phyloP scores from a whole-genome alignment of 2,113 vertebrate genomes.

The Paramisgurnus dabryanus region DNA sequence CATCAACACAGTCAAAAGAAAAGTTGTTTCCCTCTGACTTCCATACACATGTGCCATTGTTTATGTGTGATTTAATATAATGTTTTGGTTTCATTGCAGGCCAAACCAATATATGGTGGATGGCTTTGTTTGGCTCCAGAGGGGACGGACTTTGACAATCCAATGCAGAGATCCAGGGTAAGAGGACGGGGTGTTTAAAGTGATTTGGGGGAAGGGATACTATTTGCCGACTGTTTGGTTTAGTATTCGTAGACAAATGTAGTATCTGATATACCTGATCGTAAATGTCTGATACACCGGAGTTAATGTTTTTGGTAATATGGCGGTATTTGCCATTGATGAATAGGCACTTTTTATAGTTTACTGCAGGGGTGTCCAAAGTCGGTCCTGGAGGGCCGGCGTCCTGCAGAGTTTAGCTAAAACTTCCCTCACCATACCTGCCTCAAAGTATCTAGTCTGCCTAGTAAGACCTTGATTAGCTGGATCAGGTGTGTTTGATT shows the following conservation, averaged over 20 bases:
- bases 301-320: neutral
- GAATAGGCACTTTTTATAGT: neutral
- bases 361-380: too few relatives aligned
- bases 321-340: neutral
- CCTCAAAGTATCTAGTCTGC: too few relatives aligned
- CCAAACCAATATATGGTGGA: constrained; percentile 83
- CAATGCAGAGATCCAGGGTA: constrained; percentile 82
- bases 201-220: too few relatives aligned
- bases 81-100: constrained; percentile 64
- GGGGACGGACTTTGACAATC: constrained; percentile 84
- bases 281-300: too few relatives aligned
- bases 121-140: constrained; percentile 84
- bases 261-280: neutral
- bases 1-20: neutral
- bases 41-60: neutral
- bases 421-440: too few relatives aligned
- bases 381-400: too few relatives aligned
- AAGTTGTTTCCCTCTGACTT: neutral
- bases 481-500: too few relatives aligned
- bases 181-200: constrained; percentile 44
- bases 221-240: neutral
- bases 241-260: neutral
- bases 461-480: too few relatives aligned
- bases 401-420: too few relatives aligned
- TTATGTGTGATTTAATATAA: constrained; percentile 3